phyloP scores from a whole-genome alignment of 2,888 invertebrate genomes.

The Griposia aprilina region DNA sequence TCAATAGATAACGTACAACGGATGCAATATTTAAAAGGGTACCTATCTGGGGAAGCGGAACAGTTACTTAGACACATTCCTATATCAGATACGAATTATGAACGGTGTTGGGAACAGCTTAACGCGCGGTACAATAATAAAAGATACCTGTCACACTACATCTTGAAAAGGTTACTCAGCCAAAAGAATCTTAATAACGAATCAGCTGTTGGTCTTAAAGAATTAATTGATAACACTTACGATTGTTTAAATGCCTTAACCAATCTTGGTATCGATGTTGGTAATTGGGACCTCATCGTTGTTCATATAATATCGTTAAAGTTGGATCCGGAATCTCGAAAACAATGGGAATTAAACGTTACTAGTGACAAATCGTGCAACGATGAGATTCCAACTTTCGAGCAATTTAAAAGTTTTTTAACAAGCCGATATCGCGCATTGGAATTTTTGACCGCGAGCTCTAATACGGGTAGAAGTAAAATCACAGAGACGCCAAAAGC shows the following conservation, averaged over 20 bases:
- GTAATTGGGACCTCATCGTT: neutral
- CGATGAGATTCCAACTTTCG: neutral
- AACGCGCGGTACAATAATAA: constrained; percentile 7
- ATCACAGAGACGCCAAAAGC: neutral
- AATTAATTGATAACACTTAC: neutral
- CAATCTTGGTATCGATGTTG: neutral
- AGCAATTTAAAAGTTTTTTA: neutral
- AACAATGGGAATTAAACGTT: constrained; percentile 4
- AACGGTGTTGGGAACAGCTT: neutral
- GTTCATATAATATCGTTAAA: neutral
- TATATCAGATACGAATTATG: neutral
- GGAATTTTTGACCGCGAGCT: neutral
- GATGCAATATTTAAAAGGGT: constrained; percentile 13
- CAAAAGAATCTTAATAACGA: neutral
- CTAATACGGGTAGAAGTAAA: neutral
- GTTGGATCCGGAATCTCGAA: constrained; percentile 6
- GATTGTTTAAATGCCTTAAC: neutral
- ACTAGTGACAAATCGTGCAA: neutral
- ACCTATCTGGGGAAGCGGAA: constrained; percentile 11
- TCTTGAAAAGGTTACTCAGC: constrained; percentile 5
- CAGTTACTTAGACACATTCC: constrained; percentile 9
- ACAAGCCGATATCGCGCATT: constrained; percentile 1
- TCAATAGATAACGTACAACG: constrained; percentile 9
- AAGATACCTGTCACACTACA: neutral
- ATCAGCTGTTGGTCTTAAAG: neutral